These are phyloP conservation scores for Scophthalmus maximus DNA, from an alignment of 2,113 vertebrate species.

Conservation along the genomic window DNA sequence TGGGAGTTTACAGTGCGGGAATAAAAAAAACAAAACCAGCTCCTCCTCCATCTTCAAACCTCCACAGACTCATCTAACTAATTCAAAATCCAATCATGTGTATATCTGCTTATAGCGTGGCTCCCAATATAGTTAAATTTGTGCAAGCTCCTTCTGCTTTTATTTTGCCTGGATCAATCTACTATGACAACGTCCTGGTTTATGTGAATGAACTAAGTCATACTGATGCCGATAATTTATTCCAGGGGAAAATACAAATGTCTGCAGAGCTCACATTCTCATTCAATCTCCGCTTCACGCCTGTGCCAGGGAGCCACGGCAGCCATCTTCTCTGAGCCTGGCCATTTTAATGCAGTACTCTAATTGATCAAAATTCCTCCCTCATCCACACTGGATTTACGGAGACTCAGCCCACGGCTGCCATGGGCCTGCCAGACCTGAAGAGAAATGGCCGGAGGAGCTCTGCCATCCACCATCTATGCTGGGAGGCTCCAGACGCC, in stretches of 20 bases:
- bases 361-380: slow-evolving; percentile 71
- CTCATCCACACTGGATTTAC: slow-evolving; percentile 61
- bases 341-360: slow-evolving; percentile 55
- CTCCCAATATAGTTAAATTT: background rate
- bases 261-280: slow-evolving; percentile 6
- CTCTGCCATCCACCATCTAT: slow-evolving; percentile 47
- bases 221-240: slow-evolving; percentile 6
- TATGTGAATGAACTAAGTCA: too few species aligned
- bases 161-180: background rate
- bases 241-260: background rate
- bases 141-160: background rate
- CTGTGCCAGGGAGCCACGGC: slow-evolving; percentile 18
- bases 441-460: slow-evolving; percentile 59
- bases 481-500: slow-evolving; percentile 40
- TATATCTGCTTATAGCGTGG: background rate
- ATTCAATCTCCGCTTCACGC: slow-evolving; percentile 22
- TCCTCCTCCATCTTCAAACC: too few species aligned
- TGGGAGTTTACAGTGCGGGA: too few species aligned
- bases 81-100: too few species aligned
- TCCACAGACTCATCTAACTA: too few species aligned
- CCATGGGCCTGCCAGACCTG: slow-evolving; percentile 53
- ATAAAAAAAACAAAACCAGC: too few species aligned
- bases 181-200: background rate
- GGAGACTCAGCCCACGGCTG: slow-evolving; percentile 41
- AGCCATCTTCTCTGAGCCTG: slow-evolving; percentile 36